Base-by-base conservation (phyloP, 2,888 invertebrate species). In the Temnothorax ravouxi region DNA sequence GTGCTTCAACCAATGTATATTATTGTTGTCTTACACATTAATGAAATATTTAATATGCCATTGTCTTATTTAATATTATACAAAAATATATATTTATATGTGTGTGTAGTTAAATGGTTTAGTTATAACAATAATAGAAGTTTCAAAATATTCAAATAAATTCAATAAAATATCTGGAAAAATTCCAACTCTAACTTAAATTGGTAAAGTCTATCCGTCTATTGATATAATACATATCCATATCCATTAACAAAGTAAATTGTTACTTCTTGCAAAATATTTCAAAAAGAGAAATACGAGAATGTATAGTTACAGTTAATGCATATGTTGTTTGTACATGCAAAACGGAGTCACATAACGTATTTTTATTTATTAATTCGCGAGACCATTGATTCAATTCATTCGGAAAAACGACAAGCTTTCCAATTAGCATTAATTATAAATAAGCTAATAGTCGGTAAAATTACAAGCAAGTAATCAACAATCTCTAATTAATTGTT, bases 401-500 rank as follows among this genome's bases (percentile, higher is more conserved):
- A 21, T 47, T 56, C 29, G 15, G 5, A 59, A 79, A 71, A 59
- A 64, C 21, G 8, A 76, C 76, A 62, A 66, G 76, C 41, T 54
- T 66, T 41, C 66, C 67, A 80, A 80, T 80, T 80, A 80, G 50
- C 61, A 61, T 80, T 62, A 62, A 74, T 64, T 75, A 82, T 74
- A 75, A 64, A 80, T 85, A 87, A 87, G 47, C 81, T 82, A 74
- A 75, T 56, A 61, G 74, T 59, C 69, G 66, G 75, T 85, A 66
- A 77, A 77, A 84, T 84, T 75, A 84, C 71, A 83, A 34, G 13
- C 50, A 47, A 67, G 79, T 84, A 84, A 86, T 88, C 71, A 82
- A 59, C 56, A 41, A 25, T 84, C 75, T 84, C 44, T 82, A 88
- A 88, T 76, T 83, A 85, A 88, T 82, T 83, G 84, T 83, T 81